Base-by-base conservation (phyloP, 2,888 invertebrate species). In the Pheosia tremula region DNA sequence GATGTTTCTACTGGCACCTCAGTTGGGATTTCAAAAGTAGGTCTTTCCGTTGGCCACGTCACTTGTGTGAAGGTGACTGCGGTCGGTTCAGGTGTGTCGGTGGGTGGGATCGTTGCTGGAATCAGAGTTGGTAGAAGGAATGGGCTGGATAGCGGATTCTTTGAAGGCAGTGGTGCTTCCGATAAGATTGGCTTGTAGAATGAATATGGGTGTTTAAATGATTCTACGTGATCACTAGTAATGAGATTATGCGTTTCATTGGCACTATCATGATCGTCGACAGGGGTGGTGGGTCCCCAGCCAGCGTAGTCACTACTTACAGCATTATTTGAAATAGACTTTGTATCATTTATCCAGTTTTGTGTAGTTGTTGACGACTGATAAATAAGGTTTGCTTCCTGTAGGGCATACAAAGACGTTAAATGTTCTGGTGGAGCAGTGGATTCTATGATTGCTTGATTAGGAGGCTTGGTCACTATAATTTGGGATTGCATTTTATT, bases 371-470 rank as follows among this genome's bases (percentile, higher is more conserved):
- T 94, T 52, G 95, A 95, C 9, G 95, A 95, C 71, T 96, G 96
- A 74, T 95, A 96, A 60, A 96, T 94, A 61, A 96, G 87, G 80
- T 95, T 95, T 3, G 96, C 93, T 81, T 95, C 94, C 82, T 96
- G 95, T 8, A 96, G 84, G 47, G 95, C 86, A 65, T 88, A 95
- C 3, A 95, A 90, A 9, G 93, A 89, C 55, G 87, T 82, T 8
- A 84, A 67, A 66, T 78, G 78, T 64, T 79, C 83, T 57, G 79
- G 83, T 43, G 71, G 53, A 54, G 68, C 59, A 8, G 85, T 87
- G 9, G 84, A 77, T 49, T 85, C 83, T 68, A 76, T 81, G 49
- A 71, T 69, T 6, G 73, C 59, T 24, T 79, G 67, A 24, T 82
- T 75, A 37, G 82, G 79, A 36, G 79, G 61, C 55, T 82, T 83